phyloP scores from a whole-genome alignment of 2,888 invertebrate species.

The Melipona bicolor region DNA sequence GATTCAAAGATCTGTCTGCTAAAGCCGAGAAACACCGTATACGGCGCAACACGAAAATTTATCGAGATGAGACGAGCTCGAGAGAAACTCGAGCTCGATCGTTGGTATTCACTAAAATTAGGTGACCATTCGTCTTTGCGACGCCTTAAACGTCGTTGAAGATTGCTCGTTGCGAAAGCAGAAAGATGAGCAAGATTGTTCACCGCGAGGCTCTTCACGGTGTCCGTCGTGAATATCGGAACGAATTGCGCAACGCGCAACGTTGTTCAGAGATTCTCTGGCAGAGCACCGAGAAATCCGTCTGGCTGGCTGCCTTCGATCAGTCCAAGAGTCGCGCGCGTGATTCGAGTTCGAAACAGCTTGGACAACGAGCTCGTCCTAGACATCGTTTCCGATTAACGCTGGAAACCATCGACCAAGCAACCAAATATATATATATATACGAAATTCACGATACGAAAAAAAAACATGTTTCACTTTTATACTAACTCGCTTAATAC shows the following conservation, averaged over 20 bases:
- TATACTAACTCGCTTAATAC: no score
- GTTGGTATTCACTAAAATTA: not conserved
- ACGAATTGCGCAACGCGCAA: conserved; percentile 18
- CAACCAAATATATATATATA: no score
- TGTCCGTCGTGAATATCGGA: conserved; percentile 9
- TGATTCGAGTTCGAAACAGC: conserved; percentile 35
- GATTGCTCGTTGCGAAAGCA: not conserved
- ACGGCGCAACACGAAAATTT: not conserved
- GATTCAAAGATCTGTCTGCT: no score
- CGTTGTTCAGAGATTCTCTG: conserved; percentile 13
- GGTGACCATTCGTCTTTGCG: not conserved
- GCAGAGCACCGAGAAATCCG: conserved; percentile 20
- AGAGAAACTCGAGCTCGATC: not conserved
- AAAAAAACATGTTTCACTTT: no score
- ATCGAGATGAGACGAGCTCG: not conserved
- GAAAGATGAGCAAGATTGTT: conserved; percentile 6
- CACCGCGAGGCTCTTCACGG: conserved; percentile 10
- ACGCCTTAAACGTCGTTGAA: not conserved
- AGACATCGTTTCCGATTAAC: conserved; percentile 40
- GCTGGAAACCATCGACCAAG: not conserved
- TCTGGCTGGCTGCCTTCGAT: conserved; percentile 23
- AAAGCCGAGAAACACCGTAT: no score
- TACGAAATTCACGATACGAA: no score
- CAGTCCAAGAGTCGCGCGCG: conserved; percentile 18
- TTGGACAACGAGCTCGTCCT: conserved; percentile 11